Conservation (phyloP, 2,113 vertebrate genomes). For the Bubalus kerabau region DNA sequence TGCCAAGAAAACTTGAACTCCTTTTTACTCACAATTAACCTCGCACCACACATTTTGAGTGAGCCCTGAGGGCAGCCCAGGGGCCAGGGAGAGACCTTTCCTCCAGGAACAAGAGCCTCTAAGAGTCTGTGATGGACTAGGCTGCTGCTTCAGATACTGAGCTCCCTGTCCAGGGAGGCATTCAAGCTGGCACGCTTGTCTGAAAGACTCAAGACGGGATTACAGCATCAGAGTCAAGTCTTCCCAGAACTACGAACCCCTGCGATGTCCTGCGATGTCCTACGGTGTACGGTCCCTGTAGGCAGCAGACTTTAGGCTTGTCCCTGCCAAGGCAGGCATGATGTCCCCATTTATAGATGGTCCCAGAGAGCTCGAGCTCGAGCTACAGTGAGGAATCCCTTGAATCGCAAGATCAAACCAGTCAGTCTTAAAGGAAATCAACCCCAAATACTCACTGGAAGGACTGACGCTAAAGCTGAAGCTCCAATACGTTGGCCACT, state of each 20-base stretch:
- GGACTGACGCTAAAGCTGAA: neutral
- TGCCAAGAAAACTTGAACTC: neutral
- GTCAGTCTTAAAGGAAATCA: neutral
- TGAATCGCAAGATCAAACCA: neutral
- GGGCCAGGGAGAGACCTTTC: neutral
- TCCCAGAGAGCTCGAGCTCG: accelerated
- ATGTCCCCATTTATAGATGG: neutral
- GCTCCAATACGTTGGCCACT: accelerated
- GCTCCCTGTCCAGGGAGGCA: neutral
- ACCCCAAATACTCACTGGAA: neutral
- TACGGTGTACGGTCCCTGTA: neutral
- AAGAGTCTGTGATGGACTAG: neutral
- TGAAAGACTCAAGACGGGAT: neutral
- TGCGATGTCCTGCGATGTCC: neutral
- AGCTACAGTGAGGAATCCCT: neutral
- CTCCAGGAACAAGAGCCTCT: neutral
- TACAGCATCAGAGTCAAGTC: neutral
- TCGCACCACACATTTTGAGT: accelerated
- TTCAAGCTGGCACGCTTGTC: neutral
- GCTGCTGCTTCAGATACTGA: neutral
- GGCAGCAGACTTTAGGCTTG: neutral
- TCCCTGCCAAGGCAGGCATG: neutral
- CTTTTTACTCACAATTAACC: neutral
- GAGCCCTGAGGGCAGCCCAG: neutral
- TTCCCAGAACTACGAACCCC: neutral